phyloP scores from a whole-genome alignment of 2,797 vertebrate species.

The Benthosema pterotum region DNA sequence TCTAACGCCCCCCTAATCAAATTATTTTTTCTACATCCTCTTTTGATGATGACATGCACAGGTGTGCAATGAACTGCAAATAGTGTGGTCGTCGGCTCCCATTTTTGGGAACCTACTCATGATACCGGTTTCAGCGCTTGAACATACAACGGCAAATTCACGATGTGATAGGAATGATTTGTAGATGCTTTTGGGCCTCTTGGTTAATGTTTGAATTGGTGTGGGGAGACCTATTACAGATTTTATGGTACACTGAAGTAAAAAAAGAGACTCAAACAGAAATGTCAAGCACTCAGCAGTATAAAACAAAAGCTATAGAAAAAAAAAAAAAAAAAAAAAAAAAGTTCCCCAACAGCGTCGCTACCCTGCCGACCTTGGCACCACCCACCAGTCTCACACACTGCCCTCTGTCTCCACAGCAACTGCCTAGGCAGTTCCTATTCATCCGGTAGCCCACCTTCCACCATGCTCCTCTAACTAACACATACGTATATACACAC shows the following conservation, averaged over 20 bases:
- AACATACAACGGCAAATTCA: conserved; percentile 36
- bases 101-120: conserved; percentile 34
- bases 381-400: conserved; percentile 51
- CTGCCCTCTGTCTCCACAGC: conserved; percentile 57
- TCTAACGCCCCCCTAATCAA: conserved; percentile 16
- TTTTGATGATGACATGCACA: conserved; percentile 19
- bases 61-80: conserved; percentile 10
- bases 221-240: conserved; percentile 39
- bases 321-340: conserved; percentile 57
- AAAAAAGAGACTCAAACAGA: conserved; percentile 50
- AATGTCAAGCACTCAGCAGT: conserved; percentile 34
- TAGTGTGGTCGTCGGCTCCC: neutral
- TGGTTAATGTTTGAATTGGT: conserved; percentile 16
- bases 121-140: conserved; percentile 22
- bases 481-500: neutral
- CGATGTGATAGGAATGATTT: conserved; percentile 32
- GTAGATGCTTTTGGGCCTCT: conserved; percentile 38
- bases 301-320: conserved; percentile 60
- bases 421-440: conserved; percentile 62
- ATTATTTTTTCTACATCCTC: neutral
- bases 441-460: conserved; percentile 44
- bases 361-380: conserved; percentile 52
- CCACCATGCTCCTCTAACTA: conserved; percentile 20
- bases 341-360: conserved; percentile 42
- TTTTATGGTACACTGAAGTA: conserved; percentile 48